These are phyloP conservation scores for Aldrovandia affinis DNA, from an alignment of 2,797 vertebrate genomes.

Conservation along the genomic window DNA sequence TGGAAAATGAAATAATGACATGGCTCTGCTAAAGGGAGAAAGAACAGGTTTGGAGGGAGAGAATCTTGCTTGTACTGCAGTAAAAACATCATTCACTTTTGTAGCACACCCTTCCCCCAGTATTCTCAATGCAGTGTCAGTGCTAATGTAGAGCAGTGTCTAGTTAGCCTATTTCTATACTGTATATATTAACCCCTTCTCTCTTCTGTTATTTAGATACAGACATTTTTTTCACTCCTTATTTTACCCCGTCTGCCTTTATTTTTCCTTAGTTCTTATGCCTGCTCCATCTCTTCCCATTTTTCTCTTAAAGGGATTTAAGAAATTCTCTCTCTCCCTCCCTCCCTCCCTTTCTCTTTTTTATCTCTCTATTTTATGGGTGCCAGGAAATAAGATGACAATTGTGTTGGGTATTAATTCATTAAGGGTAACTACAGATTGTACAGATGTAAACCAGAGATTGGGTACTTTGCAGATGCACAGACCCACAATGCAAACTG, in stretches of 20 bases:
- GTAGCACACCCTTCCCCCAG: conserved; percentile 5
- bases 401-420: background rate
- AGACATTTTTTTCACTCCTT: conserved; percentile 48
- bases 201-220: conserved; percentile 47
- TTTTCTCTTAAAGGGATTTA: conserved; percentile 52
- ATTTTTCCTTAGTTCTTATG: conserved; percentile 54
- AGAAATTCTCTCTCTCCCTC: conserved; percentile 14
- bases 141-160: background rate
- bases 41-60: background rate
- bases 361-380: conserved; percentile 2
- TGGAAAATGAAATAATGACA: background rate
- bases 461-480: background rate
- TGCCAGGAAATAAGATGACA: background rate
- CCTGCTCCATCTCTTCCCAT: conserved; percentile 46
- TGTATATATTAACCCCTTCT: conserved; percentile 51
- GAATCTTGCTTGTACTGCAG: conserved; percentile 67
- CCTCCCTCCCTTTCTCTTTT: background rate
- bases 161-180: conserved; percentile 11
- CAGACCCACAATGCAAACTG: conserved; percentile 48
- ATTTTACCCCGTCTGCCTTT: conserved; percentile 50
- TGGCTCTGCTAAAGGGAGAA: background rate
- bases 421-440: background rate
- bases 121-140: background rate
- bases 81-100: conserved; percentile 73
- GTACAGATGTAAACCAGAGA: background rate